Evolutionary conservation across 2,888 invertebrate genomes (phyloP).

Genomic region (Autographa pulchrina): DNA sequence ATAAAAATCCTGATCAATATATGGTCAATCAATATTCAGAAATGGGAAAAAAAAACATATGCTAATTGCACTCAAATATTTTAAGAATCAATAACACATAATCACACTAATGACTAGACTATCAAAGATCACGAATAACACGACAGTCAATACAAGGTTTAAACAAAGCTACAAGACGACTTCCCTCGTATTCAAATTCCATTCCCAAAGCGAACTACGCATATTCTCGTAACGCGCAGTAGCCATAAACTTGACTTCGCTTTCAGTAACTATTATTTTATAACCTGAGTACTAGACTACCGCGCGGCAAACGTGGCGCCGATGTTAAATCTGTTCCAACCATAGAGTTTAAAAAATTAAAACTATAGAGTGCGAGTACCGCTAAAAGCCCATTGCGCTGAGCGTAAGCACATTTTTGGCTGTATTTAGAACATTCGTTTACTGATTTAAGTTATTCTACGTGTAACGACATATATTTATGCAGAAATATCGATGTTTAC

Average conservation of each 20-base stretch:
- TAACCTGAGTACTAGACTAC: conserved; percentile 25
- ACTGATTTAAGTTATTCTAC: too few relatives aligned
- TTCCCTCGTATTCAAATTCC: neutral
- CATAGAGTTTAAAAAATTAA: conserved; percentile 30
- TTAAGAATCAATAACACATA: too few relatives aligned
- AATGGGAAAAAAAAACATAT: too few relatives aligned
- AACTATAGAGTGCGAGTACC: too few relatives aligned
- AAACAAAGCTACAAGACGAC: neutral
- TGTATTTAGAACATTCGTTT: too few relatives aligned
- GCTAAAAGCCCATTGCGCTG: too few relatives aligned
- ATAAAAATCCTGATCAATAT: neutral
- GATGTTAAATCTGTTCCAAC: conserved; percentile 30
- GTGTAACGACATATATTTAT: too few relatives aligned
- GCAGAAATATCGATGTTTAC: too few relatives aligned
- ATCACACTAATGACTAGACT: too few relatives aligned
- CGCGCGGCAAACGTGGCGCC: conserved; percentile 39
- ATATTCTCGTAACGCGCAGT: neutral
- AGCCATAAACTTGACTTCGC: neutral
- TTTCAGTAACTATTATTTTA: conserved; percentile 3
- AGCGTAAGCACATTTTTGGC: too few relatives aligned
- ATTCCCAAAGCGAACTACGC: neutral
- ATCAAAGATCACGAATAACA: neutral
- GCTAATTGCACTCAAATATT: too few relatives aligned
- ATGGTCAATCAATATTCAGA: too few relatives aligned
- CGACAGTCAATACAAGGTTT: neutral